Percentiles rank a stretch among this genome's conserved stretches.
Evolutionary conservation across 2,797 vertebrate species (phyloP).

Genomic region (Argyrosomus regius): DNA sequence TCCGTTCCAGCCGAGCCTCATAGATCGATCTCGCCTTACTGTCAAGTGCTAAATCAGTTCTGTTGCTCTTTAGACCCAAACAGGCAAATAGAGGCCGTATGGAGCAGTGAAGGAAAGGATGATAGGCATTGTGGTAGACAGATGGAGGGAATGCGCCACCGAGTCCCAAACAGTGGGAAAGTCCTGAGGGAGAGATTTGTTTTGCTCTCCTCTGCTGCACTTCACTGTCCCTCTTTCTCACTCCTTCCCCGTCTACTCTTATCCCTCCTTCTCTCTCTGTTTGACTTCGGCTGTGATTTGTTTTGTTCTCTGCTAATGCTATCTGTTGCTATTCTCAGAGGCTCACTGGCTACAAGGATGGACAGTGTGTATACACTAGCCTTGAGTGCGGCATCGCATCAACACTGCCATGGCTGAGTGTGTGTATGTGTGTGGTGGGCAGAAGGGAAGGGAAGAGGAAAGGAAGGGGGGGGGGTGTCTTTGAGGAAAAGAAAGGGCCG

Average conservation of each 20-base stretch:
- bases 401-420: constrained; percentile 19
- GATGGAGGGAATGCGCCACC: constrained; percentile 58
- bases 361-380: constrained; percentile 57
- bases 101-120: constrained; percentile 29
- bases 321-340: constrained; percentile 74
- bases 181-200: constrained; percentile 76
- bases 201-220: constrained; percentile 56
- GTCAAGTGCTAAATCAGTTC: constrained; percentile 47
- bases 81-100: constrained; percentile 12
- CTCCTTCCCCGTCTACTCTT: constrained; percentile 37
- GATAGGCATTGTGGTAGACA: constrained; percentile 50
- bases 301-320: constrained; percentile 64
- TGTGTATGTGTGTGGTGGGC: constrained; percentile 26
- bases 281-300: constrained; percentile 70
- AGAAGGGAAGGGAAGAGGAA: background rate
- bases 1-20: constrained; percentile 4
- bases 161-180: constrained; percentile 66
- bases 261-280: constrained; percentile 42
- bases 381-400: constrained; percentile 58
- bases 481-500: constrained; percentile 35
- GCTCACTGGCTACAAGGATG: constrained; percentile 39
- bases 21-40: constrained; percentile 12
- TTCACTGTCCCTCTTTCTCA: constrained; percentile 42
- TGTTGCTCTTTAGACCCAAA: constrained; percentile 43
- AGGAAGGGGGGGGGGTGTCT: background rate